These are phyloP conservation scores for Antitype chi DNA, from an alignment of 2,888 invertebrate genomes.

Conservation along the genomic window DNA sequence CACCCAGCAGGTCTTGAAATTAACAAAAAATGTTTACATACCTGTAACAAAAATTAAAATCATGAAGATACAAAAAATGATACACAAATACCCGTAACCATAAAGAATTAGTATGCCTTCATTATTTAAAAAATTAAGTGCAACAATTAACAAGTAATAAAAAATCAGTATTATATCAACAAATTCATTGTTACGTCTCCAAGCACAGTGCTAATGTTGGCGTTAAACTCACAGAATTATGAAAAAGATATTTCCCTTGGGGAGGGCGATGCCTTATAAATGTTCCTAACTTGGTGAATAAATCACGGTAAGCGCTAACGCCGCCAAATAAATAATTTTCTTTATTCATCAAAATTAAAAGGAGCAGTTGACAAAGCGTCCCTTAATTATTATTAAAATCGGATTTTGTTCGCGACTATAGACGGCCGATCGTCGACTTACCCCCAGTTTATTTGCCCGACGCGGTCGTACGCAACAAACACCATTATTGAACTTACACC, in stretches of 20 bases:
- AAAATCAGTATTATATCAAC: conserved; percentile 60
- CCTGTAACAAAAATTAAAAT: conserved; percentile 69
- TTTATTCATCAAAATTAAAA: conserved; percentile 90
- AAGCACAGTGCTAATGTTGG: conserved; percentile 74
- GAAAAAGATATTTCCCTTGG: conserved; percentile 83
- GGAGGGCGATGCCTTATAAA: conserved; percentile 81
- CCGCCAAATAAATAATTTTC: conserved; percentile 89
- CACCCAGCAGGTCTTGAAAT: conserved; percentile 37
- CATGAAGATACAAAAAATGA: conserved; percentile 26
- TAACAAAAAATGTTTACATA: conserved; percentile 61
- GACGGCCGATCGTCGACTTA: conserved; percentile 66
- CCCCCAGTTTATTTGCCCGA: conserved; percentile 72
- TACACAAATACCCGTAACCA: not conserved
- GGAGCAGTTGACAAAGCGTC: conserved; percentile 88
- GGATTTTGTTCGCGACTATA: conserved; percentile 80
- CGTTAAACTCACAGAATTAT: conserved; percentile 79
- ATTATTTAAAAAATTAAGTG: conserved; percentile 17
- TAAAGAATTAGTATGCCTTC: not conserved
- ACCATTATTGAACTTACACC: conserved; percentile 71
- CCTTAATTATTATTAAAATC: conserved; percentile 85
- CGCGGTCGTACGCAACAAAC: conserved; percentile 70
- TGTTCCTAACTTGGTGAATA: conserved; percentile 84
- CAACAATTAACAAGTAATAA: conserved; percentile 49
- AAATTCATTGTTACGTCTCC: conserved; percentile 66
- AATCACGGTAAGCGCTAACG: conserved; percentile 87